Percentiles rank a stretch among this genome's conserved stretches.
These are phyloP conservation scores for Diplodus puntazzo DNA, from an alignment of 2,797 vertebrate genomes.

Conservation along the genomic window DNA sequence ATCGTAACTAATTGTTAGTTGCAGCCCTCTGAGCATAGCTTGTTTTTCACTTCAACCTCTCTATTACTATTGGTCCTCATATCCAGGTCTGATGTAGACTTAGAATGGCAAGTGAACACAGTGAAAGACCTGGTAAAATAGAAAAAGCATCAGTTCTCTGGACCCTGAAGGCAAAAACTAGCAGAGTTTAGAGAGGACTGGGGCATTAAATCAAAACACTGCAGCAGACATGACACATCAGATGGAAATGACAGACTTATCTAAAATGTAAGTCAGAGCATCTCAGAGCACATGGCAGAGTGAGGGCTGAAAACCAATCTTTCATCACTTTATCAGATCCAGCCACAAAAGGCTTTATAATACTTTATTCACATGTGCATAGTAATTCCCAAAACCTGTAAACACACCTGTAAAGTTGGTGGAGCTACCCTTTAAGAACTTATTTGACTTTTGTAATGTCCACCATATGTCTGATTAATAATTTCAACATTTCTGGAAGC, in stretches of 20 bases:
- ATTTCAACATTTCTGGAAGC: no score
- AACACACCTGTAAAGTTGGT: no score
- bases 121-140: not conserved
- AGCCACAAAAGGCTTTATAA: no score
- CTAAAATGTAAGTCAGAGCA: not conserved
- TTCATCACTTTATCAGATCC: no score
- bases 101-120: not conserved
- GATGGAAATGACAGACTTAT: not conserved
- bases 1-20: not conserved
- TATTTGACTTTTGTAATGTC: no score
- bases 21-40: not conserved
- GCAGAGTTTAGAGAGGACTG: not conserved
- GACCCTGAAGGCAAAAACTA: not conserved
- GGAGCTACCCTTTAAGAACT: not conserved
- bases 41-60: no score
- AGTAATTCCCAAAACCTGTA: no score
- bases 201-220: slow-evolving; percentile 1
- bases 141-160: not conserved
- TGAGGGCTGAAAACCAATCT: not conserved
- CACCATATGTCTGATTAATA: no score
- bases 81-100: not conserved
- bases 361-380: no score
- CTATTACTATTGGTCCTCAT: not conserved
- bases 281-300: not conserved
- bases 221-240: not conserved